phyloP scores from a whole-genome alignment of 1,140 invertebrate species.

The Goniozus legneri region DNA sequence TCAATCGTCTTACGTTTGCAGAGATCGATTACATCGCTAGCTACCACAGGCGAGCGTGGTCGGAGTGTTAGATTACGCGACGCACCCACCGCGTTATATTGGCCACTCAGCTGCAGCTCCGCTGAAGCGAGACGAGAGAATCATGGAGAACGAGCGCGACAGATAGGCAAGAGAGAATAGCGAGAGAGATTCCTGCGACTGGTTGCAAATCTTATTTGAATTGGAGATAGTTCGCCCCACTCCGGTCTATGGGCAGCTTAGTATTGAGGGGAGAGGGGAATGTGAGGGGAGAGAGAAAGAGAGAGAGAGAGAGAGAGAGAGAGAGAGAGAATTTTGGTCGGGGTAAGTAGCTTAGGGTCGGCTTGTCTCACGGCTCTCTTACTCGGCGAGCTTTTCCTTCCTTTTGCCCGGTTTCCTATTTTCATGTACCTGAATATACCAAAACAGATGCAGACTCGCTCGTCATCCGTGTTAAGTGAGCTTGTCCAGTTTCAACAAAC shows the following conservation, averaged over 20 bases:
- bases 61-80: slow-evolving; percentile 21
- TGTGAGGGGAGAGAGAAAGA: neutral
- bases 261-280: neutral
- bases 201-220: slow-evolving; percentile 40
- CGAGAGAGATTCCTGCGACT: slow-evolving; percentile 10
- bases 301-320: neutral
- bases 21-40: slow-evolving; percentile 26
- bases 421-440: too few species aligned
- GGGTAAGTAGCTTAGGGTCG: neutral
- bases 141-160: neutral
- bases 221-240: slow-evolving; percentile 30
- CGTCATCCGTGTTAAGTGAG: too few species aligned
- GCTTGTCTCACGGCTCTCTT: neutral
- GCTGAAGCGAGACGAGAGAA: too few species aligned
- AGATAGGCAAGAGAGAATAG: too few species aligned
- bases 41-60: slow-evolving; percentile 6
- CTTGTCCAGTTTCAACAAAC: too few species aligned
- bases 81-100: slow-evolving; percentile 20
- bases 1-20: neutral
- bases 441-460: too few species aligned
- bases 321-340: neutral
- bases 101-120: slow-evolving; percentile 14
- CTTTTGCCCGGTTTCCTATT: too few species aligned
- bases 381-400: neutral
- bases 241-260: slow-evolving; percentile 27